Percentiles rank a stretch among this genome's conserved stretches.
These are phyloP conservation scores for Oscheius sp. DNA, from an alignment of 1,140 invertebrate species.

Conservation along the genomic window DNA sequence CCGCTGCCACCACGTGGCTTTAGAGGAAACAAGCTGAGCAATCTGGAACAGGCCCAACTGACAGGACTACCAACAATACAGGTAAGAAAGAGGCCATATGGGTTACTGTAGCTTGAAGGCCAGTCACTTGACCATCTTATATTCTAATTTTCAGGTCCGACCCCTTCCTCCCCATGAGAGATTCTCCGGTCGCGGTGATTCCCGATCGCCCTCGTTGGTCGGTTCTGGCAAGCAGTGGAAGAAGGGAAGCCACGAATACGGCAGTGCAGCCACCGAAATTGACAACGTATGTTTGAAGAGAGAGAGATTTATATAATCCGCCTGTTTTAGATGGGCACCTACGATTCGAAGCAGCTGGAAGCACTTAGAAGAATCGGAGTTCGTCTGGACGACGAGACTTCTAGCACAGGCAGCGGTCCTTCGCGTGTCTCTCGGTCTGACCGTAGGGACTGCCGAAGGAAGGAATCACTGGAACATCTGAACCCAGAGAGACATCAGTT, in stretches of 20 bases:
- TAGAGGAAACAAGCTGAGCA: conserved; percentile 20
- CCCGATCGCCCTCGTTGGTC: conserved; percentile 27
- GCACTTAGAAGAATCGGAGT: conserved; percentile 17
- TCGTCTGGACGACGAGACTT: conserved; percentile 14
- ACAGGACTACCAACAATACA: conserved; percentile 31
- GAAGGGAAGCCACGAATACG: conserved; percentile 24
- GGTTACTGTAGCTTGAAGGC: neutral
- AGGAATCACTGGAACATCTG: conserved; percentile 3
- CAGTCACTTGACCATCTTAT: neutral
- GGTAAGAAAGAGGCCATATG: conserved; percentile 6
- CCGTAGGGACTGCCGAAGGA: neutral
- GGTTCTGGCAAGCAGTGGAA: conserved; percentile 32
- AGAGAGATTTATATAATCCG: neutral
- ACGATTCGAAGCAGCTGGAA: conserved; percentile 15
- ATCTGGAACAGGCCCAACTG: conserved; percentile 35
- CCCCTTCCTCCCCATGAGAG: conserved; percentile 22
- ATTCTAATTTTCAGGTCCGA: conserved; percentile 19
- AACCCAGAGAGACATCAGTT: conserved; percentile 10
- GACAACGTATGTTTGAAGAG: conserved; percentile 8
- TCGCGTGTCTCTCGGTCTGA: neutral
- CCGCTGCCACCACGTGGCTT: conserved; percentile 40
- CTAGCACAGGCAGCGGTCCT: conserved; percentile 12
- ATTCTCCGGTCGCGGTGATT: conserved; percentile 28
- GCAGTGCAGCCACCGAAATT: conserved; percentile 25
- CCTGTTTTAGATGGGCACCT: conserved; percentile 21